Evolutionary conservation across 2,888 invertebrate genomes (phyloP).

Genomic region (Thumatha senex): DNA sequence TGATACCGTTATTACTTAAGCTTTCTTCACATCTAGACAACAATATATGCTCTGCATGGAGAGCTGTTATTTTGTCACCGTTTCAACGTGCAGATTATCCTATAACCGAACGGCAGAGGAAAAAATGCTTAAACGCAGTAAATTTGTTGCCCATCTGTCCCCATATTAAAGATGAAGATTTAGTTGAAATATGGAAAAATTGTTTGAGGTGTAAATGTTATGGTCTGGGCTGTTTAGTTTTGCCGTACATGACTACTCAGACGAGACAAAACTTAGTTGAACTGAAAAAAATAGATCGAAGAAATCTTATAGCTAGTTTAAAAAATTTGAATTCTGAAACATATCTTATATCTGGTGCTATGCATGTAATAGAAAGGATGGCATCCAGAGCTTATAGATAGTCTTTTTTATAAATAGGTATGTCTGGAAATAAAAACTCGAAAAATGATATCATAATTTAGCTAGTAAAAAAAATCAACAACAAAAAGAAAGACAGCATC

Average conservation of each 20-base stretch:
- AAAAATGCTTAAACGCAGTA: constrained; percentile 68
- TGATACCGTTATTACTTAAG: constrained; percentile 69
- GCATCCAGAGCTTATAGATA: constrained; percentile 54
- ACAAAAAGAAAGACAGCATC: no score
- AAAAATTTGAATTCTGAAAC: constrained; percentile 75
- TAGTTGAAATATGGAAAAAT: constrained; percentile 75
- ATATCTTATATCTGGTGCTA: constrained; percentile 73
- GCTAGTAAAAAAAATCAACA: no score
- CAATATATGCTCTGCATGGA: constrained; percentile 68
- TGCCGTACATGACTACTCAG: constrained; percentile 72
- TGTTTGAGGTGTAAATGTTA: constrained; percentile 71
- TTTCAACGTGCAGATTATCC: constrained; percentile 78
- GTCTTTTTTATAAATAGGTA: not conserved
- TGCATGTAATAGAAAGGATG: constrained; percentile 73
- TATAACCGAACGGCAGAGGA: constrained; percentile 72
- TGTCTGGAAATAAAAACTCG: not conserved
- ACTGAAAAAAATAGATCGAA: constrained; percentile 70
- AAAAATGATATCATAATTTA: no score
- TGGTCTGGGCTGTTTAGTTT: constrained; percentile 71
- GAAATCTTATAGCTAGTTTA: constrained; percentile 70
- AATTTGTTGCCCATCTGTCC: constrained; percentile 76
- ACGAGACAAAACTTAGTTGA: constrained; percentile 63
- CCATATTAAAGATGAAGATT: constrained; percentile 70
- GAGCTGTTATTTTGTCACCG: constrained; percentile 68
- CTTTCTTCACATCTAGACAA: constrained; percentile 58